Base-by-base conservation (phyloP, 2,113 vertebrate genomes). In the Chloroceryle aenea region DNA sequence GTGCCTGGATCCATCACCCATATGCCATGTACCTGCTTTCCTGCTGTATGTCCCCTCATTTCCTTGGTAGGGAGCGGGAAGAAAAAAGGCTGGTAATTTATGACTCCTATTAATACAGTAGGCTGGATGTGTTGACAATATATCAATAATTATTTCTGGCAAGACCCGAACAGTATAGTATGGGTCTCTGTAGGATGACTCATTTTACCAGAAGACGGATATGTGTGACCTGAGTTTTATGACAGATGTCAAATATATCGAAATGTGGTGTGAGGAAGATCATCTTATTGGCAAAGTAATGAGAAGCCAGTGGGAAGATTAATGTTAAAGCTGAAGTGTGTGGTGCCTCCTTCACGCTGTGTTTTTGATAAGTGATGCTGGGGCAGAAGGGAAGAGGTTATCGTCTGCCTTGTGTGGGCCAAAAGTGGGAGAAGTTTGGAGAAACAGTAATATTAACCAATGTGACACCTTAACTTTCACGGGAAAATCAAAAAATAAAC, bases 101-200 rank as follows among this genome's bases (percentile, higher is more conserved):
- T 96, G 94, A 73, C 89, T 97, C 94, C 92, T 97, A 84, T 95
- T 97, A 98, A 97, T 97, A 89, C 38, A 77, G 95, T 92, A 95
- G 98, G 94, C 96, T 97, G 95, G 93, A 96, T 61, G n/a, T 91
- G 94, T 67, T 96, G 97, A 97, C 98, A 97, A 97, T 95, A 95
- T 91, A 97, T 97, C 98, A 97, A 98, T 98, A 97, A 98, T 98
- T 97, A 97, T 97, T 98, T 98, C 97, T 98, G 96, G 92, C 84
- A 94, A 96, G 94, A 85, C 87, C 92, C 6, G 48, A 94, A 79
- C 43, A 88, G 88, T 69, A 75, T 62, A 68, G 87, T 80, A 96
- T 77, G 45, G 87, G 92, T 95, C 96, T 96, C 95, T 96, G 92
- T 87, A 85, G 89, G 93, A 97, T 96, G 97, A 97, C 96, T 98